These are phyloP conservation scores for Danionella dracula DNA, from an alignment of 2,797 vertebrate genomes.

Conservation along the genomic window DNA sequence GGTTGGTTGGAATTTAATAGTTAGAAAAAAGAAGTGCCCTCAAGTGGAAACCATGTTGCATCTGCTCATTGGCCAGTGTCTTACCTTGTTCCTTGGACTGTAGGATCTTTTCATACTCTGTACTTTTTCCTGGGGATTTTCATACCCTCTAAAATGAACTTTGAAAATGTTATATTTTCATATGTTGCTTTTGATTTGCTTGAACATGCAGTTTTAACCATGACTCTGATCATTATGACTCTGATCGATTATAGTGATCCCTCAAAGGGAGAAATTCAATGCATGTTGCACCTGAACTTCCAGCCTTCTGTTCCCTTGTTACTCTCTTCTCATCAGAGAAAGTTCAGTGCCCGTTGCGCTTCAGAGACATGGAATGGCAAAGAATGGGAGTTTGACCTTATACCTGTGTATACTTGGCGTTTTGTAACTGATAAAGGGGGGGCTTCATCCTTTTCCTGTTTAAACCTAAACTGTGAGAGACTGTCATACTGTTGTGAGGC, in stretches of 20 bases:
- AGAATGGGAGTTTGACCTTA: constrained; percentile 28
- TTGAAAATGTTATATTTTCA: constrained; percentile 67
- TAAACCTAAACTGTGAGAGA: constrained; percentile 54
- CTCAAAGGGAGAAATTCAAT: constrained; percentile 16
- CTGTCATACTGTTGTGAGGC: constrained; percentile 53
- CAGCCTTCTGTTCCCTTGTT: constrained; percentile 21
- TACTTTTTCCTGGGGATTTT: constrained; percentile 26
- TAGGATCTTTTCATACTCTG: constrained; percentile 43
- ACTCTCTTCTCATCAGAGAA: background rate
- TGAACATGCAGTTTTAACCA: constrained; percentile 56
- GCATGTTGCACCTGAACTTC: constrained; percentile 32
- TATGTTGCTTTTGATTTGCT: constrained; percentile 62
- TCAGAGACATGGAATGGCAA: constrained; percentile 11
- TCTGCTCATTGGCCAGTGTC: constrained; percentile 51
- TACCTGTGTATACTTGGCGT: constrained; percentile 25
- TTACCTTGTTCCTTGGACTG: constrained; percentile 33
- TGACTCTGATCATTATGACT: constrained; percentile 52
- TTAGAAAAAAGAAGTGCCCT: constrained; percentile 57
- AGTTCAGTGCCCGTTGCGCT: constrained; percentile 24
- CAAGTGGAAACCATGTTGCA: constrained; percentile 48
- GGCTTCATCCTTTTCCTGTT: constrained; percentile 36
- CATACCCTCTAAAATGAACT: constrained; percentile 34
- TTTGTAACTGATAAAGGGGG: constrained; percentile 38
- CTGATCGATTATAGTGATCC: constrained; percentile 45
- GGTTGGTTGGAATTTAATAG: constrained; percentile 30